Evolutionary conservation across 2,113 vertebrate species (phyloP), one percentile per base, ranked within the genome.

Genomic region (Protobothrops flavoviridis): DNA sequence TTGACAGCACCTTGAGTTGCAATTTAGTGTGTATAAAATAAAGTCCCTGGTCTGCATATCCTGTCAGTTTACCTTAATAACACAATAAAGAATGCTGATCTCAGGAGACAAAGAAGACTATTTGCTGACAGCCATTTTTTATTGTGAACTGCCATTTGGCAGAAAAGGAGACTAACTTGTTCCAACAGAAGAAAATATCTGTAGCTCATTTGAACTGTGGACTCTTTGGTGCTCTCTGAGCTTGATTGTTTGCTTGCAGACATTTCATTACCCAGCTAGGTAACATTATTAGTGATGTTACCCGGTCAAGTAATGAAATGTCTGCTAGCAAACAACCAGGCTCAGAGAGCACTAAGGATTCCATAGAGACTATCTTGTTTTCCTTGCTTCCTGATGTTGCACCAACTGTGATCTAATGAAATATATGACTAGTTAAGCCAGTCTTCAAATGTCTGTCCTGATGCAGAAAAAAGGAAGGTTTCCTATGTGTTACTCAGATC

Each of bases 121-220:
- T 93, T 85, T 93, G 94, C 94, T 96, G 93, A 95, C 91, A 94
- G 87, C 93, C 0, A 92, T 96, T 95, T 96, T 96, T 97, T 95
- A 96, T 93, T 92, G 81, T 95, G 91, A 97, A 81, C 50, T 93
- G 94, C 20, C 91, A 59, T 94, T 95, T 93, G 93, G 86, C 93
- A 88, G 61, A 85, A 95, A 95, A 96, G 43, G 24, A 39, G 69
- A 74, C 48, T 29, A 20, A 13, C 26, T 26, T 64, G 26, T 64
- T 64, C 59, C 1, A 2, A 64, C 29, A 29, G 11, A n/a, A 64
- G 61, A 64, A 11, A 12, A n/a, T 64, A 69, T 57, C 23, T 57
- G 21, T 57, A 57, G 6, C 23, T 24, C 56, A 57, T 21, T 7
- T 29, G 5, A n/a, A n/a, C 13, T 69, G 13, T 69, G 64, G 29